Percentiles rank a stretch among this genome's conserved stretches.
Evolutionary conservation across 2,113 vertebrate genomes (phyloP).

Genomic region (Nettapus auritus): DNA sequence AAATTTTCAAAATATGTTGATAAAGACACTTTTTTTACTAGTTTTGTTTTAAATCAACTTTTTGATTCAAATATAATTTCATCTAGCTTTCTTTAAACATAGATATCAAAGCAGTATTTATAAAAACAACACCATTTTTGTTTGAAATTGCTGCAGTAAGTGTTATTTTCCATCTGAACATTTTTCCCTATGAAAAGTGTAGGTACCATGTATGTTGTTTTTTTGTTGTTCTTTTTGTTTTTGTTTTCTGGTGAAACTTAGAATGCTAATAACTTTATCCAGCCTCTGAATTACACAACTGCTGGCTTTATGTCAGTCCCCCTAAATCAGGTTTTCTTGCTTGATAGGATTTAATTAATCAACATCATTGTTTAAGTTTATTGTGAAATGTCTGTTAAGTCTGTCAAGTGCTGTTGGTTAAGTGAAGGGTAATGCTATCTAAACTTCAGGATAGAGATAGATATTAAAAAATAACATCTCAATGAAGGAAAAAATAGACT

Average conservation of each 20-base stretch:
- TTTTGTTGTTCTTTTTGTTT: background rate
- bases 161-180: background rate
- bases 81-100: background rate
- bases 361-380: slow-evolving; percentile 6
- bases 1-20: background rate
- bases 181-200: background rate
- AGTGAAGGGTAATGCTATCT: background rate
- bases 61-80: background rate
- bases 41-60: background rate
- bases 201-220: background rate
- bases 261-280: background rate
- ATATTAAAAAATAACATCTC: background rate
- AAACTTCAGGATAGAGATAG: background rate
- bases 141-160: background rate
- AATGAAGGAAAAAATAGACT: background rate
- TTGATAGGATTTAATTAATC: background rate
- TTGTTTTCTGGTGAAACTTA: background rate
- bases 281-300: background rate
- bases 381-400: background rate
- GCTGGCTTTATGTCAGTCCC: background rate
- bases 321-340: background rate
- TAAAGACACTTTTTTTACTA: background rate
- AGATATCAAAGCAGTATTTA: background rate
- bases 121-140: background rate
- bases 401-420: background rate